Evolutionary conservation across 2,888 invertebrate genomes (phyloP).

Genomic region (Parnassius apollo): DNA sequence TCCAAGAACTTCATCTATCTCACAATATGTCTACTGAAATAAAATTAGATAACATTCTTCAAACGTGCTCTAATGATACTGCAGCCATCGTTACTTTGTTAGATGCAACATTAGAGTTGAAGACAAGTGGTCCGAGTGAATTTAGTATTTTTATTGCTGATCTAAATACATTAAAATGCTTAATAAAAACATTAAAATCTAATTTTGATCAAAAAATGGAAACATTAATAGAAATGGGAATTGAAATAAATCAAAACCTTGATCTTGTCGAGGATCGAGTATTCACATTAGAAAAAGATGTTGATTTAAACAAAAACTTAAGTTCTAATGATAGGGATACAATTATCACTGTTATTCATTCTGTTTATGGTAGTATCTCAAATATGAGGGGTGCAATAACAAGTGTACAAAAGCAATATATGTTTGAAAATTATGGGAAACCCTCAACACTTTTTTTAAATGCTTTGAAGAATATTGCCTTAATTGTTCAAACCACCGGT

Average conservation of each 20-base stretch:
- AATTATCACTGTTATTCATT: slow-evolving; percentile 71
- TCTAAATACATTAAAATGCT: slow-evolving; percentile 48
- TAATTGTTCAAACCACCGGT: slow-evolving; percentile 36
- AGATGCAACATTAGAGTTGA: slow-evolving; percentile 60
- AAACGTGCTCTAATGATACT: slow-evolving; percentile 52
- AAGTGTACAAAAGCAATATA: slow-evolving; percentile 65
- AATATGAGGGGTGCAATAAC: slow-evolving; percentile 77
- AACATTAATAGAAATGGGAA: slow-evolving; percentile 64
- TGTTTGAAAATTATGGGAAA: slow-evolving; percentile 70
- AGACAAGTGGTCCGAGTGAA: slow-evolving; percentile 40
- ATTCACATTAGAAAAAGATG: slow-evolving; percentile 60
- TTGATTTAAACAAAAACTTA: slow-evolving; percentile 43
- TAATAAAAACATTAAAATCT: slow-evolving; percentile 50
- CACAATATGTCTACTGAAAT: slow-evolving; percentile 30
- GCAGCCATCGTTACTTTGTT: slow-evolving; percentile 61
- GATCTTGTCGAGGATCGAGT: slow-evolving; percentile 70
- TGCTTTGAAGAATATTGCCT: slow-evolving; percentile 55
- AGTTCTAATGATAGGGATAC: slow-evolving; percentile 50
- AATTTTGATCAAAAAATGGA: slow-evolving; percentile 52
- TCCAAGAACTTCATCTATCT: slow-evolving; percentile 40
- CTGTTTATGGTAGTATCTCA: slow-evolving; percentile 75
- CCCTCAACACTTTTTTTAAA: slow-evolving; percentile 58
- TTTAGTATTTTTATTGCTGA: slow-evolving; percentile 38
- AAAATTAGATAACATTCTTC: slow-evolving; percentile 40
- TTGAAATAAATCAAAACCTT: slow-evolving; percentile 62